A percentile compares a stretch with the other conserved stretches of the same genome.
Evolutionary conservation across 2,113 vertebrate species (phyloP).

Genomic region (Sus scrofa): T2T-Sscrofa CM000816.6:12879501-12880000

Average conservation of each 20-base stretch:
- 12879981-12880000: not conserved
- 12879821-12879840: not conserved
- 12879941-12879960: not conserved
- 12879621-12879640: no score
- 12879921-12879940: not conserved
- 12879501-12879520: no score
- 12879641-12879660: no score
- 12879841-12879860: not conserved
- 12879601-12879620: no score
- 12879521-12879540: no score
- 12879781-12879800: not conserved
- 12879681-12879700: not conserved
- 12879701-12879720: not conserved
- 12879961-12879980: not conserved
- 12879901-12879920: not conserved
- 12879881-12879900: not conserved
- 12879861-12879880: not conserved
- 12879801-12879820: not conserved
- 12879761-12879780: not conserved
- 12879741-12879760: not conserved
- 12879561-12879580: no score
- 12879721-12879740: no score
- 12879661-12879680: not conserved
- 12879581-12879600: no score
- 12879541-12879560: no score